A percentile compares a stretch with the other conserved stretches of the same genome.
phyloP scores from a whole-genome alignment of 1,140 invertebrate genomes.

The Drosophila pseudoobscura region DNA sequence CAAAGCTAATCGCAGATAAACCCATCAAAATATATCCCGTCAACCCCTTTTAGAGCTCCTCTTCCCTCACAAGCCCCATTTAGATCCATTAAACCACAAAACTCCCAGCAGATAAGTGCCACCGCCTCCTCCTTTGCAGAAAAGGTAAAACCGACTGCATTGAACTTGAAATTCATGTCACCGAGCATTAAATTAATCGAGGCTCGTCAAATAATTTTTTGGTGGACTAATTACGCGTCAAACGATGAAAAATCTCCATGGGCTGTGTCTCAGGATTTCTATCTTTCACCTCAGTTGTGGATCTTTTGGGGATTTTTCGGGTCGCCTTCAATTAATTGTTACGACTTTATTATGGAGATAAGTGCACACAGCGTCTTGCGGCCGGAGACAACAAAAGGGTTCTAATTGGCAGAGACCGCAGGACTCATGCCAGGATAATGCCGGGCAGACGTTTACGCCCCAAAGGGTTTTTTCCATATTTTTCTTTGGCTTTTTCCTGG shows the following conservation, averaged over 20 bases:
- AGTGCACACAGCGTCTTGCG: conserved; percentile 60
- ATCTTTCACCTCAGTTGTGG: neutral
- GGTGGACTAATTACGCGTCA: conserved; percentile 71
- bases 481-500: conserved; percentile 21
- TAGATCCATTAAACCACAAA: conserved; percentile 25
- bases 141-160: conserved; percentile 34
- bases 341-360: conserved; percentile 83
- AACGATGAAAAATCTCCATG: conserved; percentile 53
- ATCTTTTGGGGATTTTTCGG: conserved; percentile 27
- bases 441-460: conserved; percentile 66
- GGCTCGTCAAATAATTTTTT: conserved; percentile 77
- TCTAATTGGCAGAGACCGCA: conserved; percentile 76
- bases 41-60: conserved; percentile 2
- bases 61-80: conserved; percentile 12
- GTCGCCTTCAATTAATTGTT: conserved; percentile 82
- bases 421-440: conserved; percentile 53
- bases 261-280: conserved; percentile 11
- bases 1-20: no score
- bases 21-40: neutral
- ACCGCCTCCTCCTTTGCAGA: neutral
- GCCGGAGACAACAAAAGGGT: conserved; percentile 72
- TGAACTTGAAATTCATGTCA: conserved; percentile 60
- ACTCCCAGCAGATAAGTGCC: conserved; percentile 10
- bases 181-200: conserved; percentile 76
- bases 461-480: conserved; percentile 59